phyloP scores from a whole-genome alignment of 2,888 invertebrate species.

The Cheilosia urbana region DNA sequence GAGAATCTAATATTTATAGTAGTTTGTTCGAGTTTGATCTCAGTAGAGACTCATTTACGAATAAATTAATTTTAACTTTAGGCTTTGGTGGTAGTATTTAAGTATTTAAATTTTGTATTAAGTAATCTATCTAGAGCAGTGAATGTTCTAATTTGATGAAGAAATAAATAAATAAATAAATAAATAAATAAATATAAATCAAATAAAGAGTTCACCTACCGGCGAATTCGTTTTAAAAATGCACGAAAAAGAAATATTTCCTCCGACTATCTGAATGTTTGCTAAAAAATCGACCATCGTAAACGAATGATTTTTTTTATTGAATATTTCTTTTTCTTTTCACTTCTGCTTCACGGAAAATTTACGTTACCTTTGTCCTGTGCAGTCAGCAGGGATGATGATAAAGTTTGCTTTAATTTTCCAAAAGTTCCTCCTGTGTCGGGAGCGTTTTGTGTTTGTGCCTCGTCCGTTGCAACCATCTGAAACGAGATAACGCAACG shows the following conservation, averaged over 20 bases:
- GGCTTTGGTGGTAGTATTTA: too few species aligned
- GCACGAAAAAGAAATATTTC: not conserved
- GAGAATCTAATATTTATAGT: too few species aligned
- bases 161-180: too few species aligned
- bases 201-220: slow-evolving; percentile 20
- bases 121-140: too few species aligned
- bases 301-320: slow-evolving; percentile 9
- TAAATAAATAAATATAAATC: too few species aligned
- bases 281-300: not conserved
- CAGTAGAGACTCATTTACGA: too few species aligned
- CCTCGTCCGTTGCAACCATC: slow-evolving; percentile 94
- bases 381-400: slow-evolving; percentile 91
- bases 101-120: too few species aligned
- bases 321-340: not conserved
- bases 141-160: too few species aligned
- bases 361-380: slow-evolving; percentile 90
- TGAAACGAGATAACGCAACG: slow-evolving; percentile 80
- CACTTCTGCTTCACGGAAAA: not conserved
- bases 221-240: not conserved
- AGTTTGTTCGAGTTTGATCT: too few species aligned
- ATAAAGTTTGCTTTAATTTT: slow-evolving; percentile 92
- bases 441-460: slow-evolving; percentile 84
- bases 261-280: not conserved
- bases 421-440: slow-evolving; percentile 89
- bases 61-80: too few species aligned